Conservation (phyloP, 2,888 invertebrate species). For the Corythucha ciliata region DNA sequence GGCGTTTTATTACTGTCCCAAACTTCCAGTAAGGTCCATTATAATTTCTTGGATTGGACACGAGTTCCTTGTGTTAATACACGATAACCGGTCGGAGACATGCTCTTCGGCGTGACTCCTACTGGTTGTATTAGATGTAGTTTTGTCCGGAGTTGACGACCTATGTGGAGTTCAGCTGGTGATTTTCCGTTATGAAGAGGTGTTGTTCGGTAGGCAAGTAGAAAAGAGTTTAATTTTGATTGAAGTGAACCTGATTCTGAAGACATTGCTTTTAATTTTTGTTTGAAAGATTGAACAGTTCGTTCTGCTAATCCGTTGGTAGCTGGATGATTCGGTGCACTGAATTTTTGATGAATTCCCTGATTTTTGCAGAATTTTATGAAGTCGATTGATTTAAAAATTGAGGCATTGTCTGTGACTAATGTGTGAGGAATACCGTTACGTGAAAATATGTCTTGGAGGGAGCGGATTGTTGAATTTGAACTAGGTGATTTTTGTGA, state of each 20-base stretch:
- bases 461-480: conserved; percentile 12
- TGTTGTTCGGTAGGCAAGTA: conserved; percentile 1
- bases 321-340: too few species aligned
- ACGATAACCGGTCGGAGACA: too few species aligned
- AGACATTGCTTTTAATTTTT: not conserved
- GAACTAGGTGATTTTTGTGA: conserved; percentile 12
- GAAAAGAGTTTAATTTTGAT: not conserved
- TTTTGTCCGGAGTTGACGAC: not conserved
- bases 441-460: conserved; percentile 18
- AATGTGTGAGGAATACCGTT: conserved; percentile 17
- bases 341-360: conserved; percentile 18
- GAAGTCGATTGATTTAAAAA: conserved; percentile 20
- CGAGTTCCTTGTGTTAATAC: too few species aligned
- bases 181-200: not conserved
- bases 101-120: too few species aligned
- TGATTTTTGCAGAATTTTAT: not conserved
- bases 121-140: too few species aligned
- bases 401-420: conserved; percentile 24
- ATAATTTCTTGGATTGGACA: too few species aligned
- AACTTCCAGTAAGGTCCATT: too few species aligned
- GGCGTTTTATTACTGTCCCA: too few species aligned
- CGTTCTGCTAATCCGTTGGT: conserved; percentile 1
- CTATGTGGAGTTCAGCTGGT: conserved; percentile 6
- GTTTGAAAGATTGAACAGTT: not conserved
- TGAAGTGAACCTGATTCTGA: not conserved